phyloP scores from a whole-genome alignment of 1,140 invertebrate species.

The Globodera rostochiensis region DNA sequence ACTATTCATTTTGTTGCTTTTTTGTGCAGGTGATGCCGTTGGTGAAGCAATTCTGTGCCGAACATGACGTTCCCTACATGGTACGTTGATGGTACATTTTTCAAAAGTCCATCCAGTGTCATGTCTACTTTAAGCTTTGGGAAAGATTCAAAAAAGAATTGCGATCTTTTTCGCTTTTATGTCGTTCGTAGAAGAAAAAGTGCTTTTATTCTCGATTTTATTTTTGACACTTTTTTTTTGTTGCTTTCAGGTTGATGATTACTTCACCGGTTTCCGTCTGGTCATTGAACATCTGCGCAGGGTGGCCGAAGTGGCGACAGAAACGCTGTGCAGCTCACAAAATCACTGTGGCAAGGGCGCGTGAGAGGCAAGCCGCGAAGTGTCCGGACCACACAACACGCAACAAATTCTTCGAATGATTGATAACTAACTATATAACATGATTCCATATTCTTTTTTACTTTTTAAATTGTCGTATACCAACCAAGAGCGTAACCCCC shows the following conservation, averaged over 20 bases:
- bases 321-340: slow-evolving; percentile 10
- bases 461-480: no score
- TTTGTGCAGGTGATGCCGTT: slow-evolving; percentile 61
- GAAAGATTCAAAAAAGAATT: no score
- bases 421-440: no score
- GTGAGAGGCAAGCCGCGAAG: background rate
- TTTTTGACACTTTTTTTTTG: background rate
- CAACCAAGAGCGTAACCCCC: no score
- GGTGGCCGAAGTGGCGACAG: slow-evolving; percentile 54
- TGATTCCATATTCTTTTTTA: no score
- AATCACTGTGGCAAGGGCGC: background rate
- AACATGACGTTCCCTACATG: slow-evolving; percentile 64
- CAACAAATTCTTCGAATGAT: no score
- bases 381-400: no score
- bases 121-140: background rate
- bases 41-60: slow-evolving; percentile 61
- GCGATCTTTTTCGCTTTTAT: no score
- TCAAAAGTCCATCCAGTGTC: slow-evolving; percentile 38
- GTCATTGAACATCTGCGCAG: slow-evolving; percentile 57
- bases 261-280: slow-evolving; percentile 56
- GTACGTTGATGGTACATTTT: slow-evolving; percentile 35
- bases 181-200: background rate
- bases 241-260: slow-evolving; percentile 54
- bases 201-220: no score
- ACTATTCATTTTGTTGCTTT: background rate